Conservation (phyloP, 2,888 invertebrate species). For the Agrenia bidenticulata region DNA sequence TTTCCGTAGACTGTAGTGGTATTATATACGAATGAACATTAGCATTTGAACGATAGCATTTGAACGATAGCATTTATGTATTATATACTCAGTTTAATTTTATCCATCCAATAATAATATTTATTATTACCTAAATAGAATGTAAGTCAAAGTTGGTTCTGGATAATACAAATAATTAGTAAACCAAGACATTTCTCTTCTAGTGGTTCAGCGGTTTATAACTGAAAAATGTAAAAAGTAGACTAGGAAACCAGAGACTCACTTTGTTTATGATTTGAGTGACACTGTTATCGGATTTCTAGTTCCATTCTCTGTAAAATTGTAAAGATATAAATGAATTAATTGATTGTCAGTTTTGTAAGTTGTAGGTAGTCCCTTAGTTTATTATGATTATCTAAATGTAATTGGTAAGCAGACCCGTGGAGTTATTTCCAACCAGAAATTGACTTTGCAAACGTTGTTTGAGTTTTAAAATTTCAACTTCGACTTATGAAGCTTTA, state of each 20-base stretch:
- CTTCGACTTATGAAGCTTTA: too few relatives aligned
- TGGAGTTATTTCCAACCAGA: slow-evolving; percentile 3
- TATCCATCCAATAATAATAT: slow-evolving; percentile 7
- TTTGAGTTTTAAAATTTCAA: slow-evolving; percentile 1
- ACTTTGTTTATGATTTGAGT: slow-evolving; percentile 9
- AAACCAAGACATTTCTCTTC: too few relatives aligned
- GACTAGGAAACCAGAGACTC: not conserved
- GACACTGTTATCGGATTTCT: slow-evolving; percentile 8
- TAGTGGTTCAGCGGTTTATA: too few relatives aligned
- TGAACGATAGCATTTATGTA: slow-evolving; percentile 4
- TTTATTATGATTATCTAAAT: too few relatives aligned
- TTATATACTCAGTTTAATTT: slow-evolving; percentile 1
- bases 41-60: slow-evolving; percentile 1
- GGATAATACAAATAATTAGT: too few relatives aligned
- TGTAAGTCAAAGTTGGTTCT: too few relatives aligned
- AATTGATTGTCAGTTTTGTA: too few relatives aligned
- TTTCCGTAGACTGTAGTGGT: too few relatives aligned
- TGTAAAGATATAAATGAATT: not conserved
- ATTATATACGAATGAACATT: too few relatives aligned
- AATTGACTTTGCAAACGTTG: not conserved
- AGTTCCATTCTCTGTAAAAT: slow-evolving; percentile 7
- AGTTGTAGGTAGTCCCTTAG: too few relatives aligned
- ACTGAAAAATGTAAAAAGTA: not conserved
- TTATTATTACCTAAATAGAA: not conserved
- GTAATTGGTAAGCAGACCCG: not conserved